Evolutionary conservation across 2,797 vertebrate genomes (phyloP).

Genomic region (Gymnodraco acuticeps): DNA sequence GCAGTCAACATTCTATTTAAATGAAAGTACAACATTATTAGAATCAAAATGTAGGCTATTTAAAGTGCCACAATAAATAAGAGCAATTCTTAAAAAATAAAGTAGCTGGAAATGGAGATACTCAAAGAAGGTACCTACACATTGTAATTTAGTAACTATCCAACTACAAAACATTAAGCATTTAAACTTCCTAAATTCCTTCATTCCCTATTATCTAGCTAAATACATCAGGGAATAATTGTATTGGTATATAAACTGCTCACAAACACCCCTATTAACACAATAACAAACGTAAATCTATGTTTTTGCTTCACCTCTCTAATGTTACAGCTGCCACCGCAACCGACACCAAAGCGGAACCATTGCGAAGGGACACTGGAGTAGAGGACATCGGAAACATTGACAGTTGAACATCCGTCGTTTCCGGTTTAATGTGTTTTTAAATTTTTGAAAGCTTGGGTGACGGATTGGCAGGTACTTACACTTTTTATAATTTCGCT

Average conservation of each 20-base stretch:
- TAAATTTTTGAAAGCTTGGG: conserved; percentile 33
- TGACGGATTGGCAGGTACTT: background rate
- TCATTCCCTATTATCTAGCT: too few relatives aligned
- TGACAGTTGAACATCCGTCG: conserved; percentile 26
- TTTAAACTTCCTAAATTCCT: too few relatives aligned
- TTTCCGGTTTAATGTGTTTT: conserved; percentile 70
- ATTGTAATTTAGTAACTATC: too few relatives aligned
- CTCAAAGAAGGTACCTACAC: too few relatives aligned
- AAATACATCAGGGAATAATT: background rate
- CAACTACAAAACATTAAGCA: too few relatives aligned
- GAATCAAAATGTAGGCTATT: too few relatives aligned
- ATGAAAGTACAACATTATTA: too few relatives aligned
- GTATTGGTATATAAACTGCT: background rate
- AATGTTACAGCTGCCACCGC: too few relatives aligned
- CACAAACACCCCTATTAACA: background rate
- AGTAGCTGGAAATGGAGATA: too few relatives aligned
- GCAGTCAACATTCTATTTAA: too few relatives aligned
- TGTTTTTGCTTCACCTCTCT: background rate
- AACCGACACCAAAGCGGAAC: conserved; percentile 50
- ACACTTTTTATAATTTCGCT: accelerated
- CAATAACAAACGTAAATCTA: background rate
- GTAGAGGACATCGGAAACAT: conserved; percentile 22
- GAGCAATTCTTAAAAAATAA: too few relatives aligned
- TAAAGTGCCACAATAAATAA: too few relatives aligned
- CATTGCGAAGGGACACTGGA: background rate